Evolutionary conservation across 2,113 vertebrate species (phyloP).

Genomic region (Lagopus muta): DNA sequence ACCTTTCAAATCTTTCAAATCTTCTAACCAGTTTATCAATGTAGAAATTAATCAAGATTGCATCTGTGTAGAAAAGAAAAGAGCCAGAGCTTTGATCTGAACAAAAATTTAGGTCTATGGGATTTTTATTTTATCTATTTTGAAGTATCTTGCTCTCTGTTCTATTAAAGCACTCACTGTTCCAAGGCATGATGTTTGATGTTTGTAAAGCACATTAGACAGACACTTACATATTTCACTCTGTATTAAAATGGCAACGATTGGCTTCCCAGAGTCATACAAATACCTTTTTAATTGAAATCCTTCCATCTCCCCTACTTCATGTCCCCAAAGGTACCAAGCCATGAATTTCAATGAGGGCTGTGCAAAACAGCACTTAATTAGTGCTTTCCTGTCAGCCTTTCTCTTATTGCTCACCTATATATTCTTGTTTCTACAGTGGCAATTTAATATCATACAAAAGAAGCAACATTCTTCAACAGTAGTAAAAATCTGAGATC

Average conservation of each 20-base stretch:
- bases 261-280: constrained; percentile 47
- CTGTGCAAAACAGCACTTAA: constrained; percentile 79
- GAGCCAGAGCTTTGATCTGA: background rate
- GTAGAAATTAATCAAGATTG: background rate
- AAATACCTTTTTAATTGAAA: constrained; percentile 88
- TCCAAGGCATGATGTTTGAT: constrained; percentile 5
- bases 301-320: constrained; percentile 71
- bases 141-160: background rate
- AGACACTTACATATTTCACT: constrained; percentile 8
- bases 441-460: constrained; percentile 24
- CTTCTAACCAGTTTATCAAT: background rate
- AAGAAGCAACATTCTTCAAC: constrained; percentile 21
- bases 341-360: constrained; percentile 88
- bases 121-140: constrained; percentile 30
- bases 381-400: constrained; percentile 78
- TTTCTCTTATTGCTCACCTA: constrained; percentile 57
- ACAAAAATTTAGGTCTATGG: background rate
- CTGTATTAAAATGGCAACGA: constrained; percentile 45
- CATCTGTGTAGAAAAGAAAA: background rate
- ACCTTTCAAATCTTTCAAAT: background rate
- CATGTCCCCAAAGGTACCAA: constrained; percentile 80
- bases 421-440: constrained; percentile 41
- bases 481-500: constrained; percentile 16
- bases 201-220: background rate
- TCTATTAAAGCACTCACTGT: background rate